Evolutionary conservation across 1,140 invertebrate species (phyloP).

Genomic region (Zaprionus taronus): DNA sequence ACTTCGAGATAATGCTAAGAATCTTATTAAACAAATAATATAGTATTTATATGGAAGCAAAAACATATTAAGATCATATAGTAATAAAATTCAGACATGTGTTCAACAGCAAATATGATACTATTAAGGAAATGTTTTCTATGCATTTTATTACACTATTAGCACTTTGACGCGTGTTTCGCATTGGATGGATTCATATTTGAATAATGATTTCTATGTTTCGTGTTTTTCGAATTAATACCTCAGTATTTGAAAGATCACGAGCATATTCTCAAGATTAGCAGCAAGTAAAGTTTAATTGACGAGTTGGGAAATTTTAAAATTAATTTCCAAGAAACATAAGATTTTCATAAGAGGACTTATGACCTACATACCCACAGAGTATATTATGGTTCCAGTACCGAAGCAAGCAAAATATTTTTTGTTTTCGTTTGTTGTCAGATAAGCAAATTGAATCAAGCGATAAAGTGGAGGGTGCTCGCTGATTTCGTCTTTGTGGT

Average conservation of each 20-base stretch:
- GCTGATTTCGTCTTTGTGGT: constrained; percentile 2
- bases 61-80: background rate
- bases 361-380: background rate
- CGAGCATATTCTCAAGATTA: background rate
- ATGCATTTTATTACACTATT: background rate
- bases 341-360: background rate
- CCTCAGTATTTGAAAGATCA: background rate
- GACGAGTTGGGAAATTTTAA: background rate
- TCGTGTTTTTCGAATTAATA: background rate
- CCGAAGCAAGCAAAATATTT: background rate
- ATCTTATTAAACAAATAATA: background rate
- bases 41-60: background rate
- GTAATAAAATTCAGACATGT: background rate
- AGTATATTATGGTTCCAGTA: background rate
- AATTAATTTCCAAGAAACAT: background rate
- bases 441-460: constrained; percentile 19
- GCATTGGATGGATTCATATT: background rate
- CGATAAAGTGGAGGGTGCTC: constrained; percentile 25
- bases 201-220: background rate
- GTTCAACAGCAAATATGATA: background rate
- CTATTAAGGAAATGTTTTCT: background rate
- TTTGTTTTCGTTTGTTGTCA: constrained; percentile 7
- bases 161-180: background rate
- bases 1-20: background rate
- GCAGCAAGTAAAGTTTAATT: background rate